Base-by-base conservation (phyloP, 2,888 invertebrate genomes). In the Chironomus tentans region DNA sequence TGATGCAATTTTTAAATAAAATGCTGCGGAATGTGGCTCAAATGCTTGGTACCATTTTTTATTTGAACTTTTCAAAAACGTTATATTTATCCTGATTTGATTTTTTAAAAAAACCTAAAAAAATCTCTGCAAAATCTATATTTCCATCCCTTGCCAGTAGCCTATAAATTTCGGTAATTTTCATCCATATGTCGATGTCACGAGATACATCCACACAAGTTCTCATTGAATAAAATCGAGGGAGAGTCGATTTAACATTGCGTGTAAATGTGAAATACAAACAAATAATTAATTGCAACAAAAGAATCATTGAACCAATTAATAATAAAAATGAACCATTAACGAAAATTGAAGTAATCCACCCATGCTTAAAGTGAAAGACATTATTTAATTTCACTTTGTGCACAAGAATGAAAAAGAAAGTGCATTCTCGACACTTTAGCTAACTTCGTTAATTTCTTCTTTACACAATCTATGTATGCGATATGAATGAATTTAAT, bases 211-310 rank as follows among this genome's bases (percentile, higher is more conserved):
- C 68, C 70, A 47, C 47, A 47, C 70, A 70, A 56, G 18, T 28
- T 28, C 28, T 28, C 28, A 28, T 4, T 56, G 56, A 15, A 56
- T n/a, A 50, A 56, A 56, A 38, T 10, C 28, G 38, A 38, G 38
- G 38, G 38, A 38, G 18, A 65, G 21, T 65, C 12, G 21, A 24
- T 65, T 65, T 18, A 56, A 15, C 56, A 18, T 28, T 50, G 38
- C 62, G 61, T 72, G 61, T 12, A 13, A 24, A 61, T 61, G 18
- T 5, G 28, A 62, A 72, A 72, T 72, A 28, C 50, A 72, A 72
- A 72, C 72, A 72, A 72, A 62, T 56, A 72, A 72, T 72, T 72
- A 72, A 61, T 22, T 46, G 18, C 28, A 28, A 72, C 72, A 61
- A 61, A 62, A 21, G 62, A 72, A 21, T 61, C 38, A 72, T 38